Conservation (phyloP, 2,113 vertebrate species). For the human (Homo sapiens) region DNA sequence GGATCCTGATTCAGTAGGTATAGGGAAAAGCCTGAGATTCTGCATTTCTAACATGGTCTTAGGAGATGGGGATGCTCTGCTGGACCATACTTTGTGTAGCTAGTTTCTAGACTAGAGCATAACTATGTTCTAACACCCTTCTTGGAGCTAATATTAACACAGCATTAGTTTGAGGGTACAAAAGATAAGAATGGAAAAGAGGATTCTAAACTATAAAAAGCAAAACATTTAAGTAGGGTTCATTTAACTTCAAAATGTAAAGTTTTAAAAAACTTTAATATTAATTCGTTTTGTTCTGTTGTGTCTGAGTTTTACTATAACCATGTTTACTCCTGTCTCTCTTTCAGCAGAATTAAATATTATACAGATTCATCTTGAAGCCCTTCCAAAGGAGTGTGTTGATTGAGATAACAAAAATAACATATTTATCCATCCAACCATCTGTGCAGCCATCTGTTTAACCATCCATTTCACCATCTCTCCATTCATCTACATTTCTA, state of each 20-base stretch:
- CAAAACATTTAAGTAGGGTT: background rate
- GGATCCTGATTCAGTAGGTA: background rate
- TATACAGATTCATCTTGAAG: background rate
- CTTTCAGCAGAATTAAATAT: constrained; percentile 6
- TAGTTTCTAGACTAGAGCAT: background rate
- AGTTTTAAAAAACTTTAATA: background rate
- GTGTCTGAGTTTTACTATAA: background rate
- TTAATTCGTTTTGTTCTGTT: background rate
- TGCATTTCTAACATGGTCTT: background rate
- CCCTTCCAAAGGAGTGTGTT: background rate
- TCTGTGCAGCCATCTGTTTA: constrained; percentile 19
- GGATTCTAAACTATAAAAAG: background rate
- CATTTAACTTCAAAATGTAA: background rate
- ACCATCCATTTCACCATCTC: background rate
- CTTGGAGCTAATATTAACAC: background rate
- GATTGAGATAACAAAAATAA: constrained; percentile 43
- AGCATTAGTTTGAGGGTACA: background rate
- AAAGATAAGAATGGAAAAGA: background rate
- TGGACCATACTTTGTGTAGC: background rate
- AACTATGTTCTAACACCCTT: background rate
- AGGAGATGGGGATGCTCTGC: background rate
- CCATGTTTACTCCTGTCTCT: background rate
- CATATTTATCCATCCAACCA: background rate
- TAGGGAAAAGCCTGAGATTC: background rate
- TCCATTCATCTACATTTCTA: background rate